Base-by-base conservation (phyloP, 2,797 vertebrate genomes). In the Pangasius macronema region DNA sequence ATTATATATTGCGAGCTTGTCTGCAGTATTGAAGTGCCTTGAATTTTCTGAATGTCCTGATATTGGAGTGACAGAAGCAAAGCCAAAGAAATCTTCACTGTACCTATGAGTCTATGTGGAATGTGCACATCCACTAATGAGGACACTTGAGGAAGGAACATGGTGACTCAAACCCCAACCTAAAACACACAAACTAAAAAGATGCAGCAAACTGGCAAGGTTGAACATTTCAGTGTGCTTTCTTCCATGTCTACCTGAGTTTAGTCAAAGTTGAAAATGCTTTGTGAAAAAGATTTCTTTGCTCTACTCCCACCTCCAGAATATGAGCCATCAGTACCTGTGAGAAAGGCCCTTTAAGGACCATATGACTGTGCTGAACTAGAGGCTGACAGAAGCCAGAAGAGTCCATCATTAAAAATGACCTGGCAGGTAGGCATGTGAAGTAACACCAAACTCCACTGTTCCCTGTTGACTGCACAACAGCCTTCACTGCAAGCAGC, bases 81-180 rank as follows among this genome's bases (percentile, higher is more conserved):
- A 68, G 81, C 42, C 33, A 70, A 68, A 83, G 73, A 42, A 88
- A 55, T 61, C 82, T 87, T 86, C 18, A 76, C 67, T 18, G 61
- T 49, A 51, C 53, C 49, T n/a, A 82, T 57, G 63, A 87, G 65
- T 68, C 42, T 79, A 72, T 84, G 30, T 88, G 46, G 51, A 46
- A 20, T 39, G 33, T 82, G 57, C 70, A 49, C 76, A 27, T 85
- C 51, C 57, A 76, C 75, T 84, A 89, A 88, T 91, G 90, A 87
- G 85, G 53, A 57, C 30, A 86, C 14, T 83, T 63, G 81, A 49
- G 51, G 30, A 82, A 80, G 73, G 82, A 59, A 73, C 63, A 72
- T 61, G 53, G 51, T 89, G 84, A 87, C 82, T 89, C 85, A 89
- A 86, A 5, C 53, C 42, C 39, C 53, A 24, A 8, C 27, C 24